Percentiles rank a stretch among this genome's conserved stretches.
Evolutionary conservation across 1,140 invertebrate species (phyloP).

Genomic region (Zaprionus inermis): DNA sequence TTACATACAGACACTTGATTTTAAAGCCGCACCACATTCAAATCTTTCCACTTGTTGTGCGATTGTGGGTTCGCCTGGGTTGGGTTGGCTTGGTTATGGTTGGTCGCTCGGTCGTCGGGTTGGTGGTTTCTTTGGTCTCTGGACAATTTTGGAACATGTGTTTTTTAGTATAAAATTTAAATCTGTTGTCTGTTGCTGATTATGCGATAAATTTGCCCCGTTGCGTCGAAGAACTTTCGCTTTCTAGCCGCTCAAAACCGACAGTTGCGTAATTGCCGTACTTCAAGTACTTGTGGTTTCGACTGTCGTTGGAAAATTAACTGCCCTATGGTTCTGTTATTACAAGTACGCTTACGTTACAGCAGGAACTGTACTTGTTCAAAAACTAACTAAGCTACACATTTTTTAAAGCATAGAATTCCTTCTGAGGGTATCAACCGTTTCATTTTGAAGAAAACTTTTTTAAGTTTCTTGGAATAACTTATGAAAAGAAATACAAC

Average conservation of each 20-base stretch:
- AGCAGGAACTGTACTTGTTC: neutral
- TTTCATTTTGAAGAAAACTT: no score
- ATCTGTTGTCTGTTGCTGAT: slow-evolving; percentile 69
- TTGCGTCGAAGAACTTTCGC: slow-evolving; percentile 7
- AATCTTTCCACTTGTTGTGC: slow-evolving; percentile 72
- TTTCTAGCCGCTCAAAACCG: slow-evolving; percentile 44
- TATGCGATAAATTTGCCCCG: slow-evolving; percentile 63
- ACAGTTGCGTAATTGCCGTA: slow-evolving; percentile 74
- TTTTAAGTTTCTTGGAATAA: no score
- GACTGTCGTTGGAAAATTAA: slow-evolving; percentile 10
- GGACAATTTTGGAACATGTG: slow-evolving; percentile 74
- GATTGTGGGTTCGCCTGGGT: slow-evolving; percentile 15
- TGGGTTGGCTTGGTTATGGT: slow-evolving; percentile 17
- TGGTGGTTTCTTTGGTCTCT: slow-evolving; percentile 49
- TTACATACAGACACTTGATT: slow-evolving; percentile 78
- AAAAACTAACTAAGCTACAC: neutral
- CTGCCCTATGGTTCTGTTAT: neutral
- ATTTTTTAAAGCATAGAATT: no score
- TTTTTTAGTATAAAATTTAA: slow-evolving; percentile 75
- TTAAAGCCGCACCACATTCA: slow-evolving; percentile 64
- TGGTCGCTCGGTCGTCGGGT: slow-evolving; percentile 5
- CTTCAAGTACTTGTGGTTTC: slow-evolving; percentile 27
- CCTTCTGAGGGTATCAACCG: no score
- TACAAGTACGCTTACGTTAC: neutral
- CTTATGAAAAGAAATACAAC: no score